A percentile compares a stretch with the other conserved stretches of the same genome.
These are phyloP conservation scores for Sminthurides aquaticus DNA, from an alignment of 2,888 invertebrate species.

Conservation along the genomic window DNA sequence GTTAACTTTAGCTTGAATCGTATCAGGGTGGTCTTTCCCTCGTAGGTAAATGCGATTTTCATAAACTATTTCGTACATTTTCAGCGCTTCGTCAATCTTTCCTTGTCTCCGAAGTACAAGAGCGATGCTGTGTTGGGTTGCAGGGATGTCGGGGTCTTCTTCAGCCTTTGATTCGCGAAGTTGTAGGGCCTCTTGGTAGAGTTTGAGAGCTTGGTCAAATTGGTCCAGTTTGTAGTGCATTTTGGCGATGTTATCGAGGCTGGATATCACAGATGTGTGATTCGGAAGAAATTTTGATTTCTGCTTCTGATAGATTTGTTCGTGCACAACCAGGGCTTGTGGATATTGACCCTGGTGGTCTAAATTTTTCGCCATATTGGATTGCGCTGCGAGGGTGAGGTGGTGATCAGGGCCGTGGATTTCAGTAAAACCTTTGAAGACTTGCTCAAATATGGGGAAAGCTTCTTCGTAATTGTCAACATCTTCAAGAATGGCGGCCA, in stretches of 20 bases:
- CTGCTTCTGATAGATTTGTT: neutral
- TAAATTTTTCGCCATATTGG: neutral
- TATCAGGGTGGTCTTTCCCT: neutral
- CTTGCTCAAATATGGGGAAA: neutral
- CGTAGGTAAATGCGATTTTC: neutral
- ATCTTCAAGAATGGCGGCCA: neutral
- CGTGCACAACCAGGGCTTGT: neutral
- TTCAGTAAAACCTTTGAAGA: neutral
- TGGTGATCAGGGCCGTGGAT: neutral
- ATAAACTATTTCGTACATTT: neutral
- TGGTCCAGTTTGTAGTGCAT: neutral
- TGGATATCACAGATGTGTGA: neutral
- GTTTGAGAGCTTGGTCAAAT: neutral
- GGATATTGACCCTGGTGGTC: neutral
- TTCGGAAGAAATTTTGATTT: neutral
- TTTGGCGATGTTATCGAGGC: neutral
- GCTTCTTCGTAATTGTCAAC: neutral
- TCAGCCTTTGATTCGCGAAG: neutral
- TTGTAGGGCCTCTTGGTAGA: neutral
- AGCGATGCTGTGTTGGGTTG: neutral
- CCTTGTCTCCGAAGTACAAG: neutral
- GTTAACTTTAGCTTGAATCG: neutral
- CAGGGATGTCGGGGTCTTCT: neutral
- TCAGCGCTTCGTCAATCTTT: neutral
- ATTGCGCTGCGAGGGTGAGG: neutral